phyloP scores from a whole-genome alignment of 2,113 vertebrate genomes.

The Malurus elegans region DNA sequence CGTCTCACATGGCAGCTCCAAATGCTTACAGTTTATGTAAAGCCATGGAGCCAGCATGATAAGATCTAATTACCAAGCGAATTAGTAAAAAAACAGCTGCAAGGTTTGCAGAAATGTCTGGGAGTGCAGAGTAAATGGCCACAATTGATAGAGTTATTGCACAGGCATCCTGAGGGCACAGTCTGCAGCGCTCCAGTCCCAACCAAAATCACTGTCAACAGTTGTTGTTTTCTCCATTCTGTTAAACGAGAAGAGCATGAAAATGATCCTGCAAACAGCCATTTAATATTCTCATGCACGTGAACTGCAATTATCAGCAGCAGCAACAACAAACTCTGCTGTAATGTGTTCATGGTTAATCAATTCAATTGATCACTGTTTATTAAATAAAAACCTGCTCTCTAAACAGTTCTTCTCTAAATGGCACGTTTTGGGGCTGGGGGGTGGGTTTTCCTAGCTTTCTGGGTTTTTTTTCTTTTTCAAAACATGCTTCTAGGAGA shows the following conservation, averaged over 20 bases:
- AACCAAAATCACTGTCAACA: constrained; percentile 45
- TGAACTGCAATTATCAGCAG: constrained; percentile 59
- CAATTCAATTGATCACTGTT: constrained; percentile 75
- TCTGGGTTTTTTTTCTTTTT: neutral
- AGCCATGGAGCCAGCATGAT: constrained; percentile 62
- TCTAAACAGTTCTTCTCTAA: constrained; percentile 62
- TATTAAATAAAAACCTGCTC: constrained; percentile 78
- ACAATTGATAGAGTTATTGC: constrained; percentile 58
- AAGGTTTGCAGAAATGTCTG: constrained; percentile 67
- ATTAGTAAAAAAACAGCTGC: constrained; percentile 66
- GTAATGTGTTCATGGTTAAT: constrained; percentile 71
- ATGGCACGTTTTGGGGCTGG: neutral
- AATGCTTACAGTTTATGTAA: constrained; percentile 62
- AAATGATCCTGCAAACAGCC: constrained; percentile 43
- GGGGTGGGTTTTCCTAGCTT: neutral
- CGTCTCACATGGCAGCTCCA: constrained; percentile 46
- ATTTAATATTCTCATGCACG: constrained; percentile 34
- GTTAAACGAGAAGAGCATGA: constrained; percentile 38
- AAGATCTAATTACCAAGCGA: constrained; percentile 64
- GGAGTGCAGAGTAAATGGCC: constrained; percentile 42
- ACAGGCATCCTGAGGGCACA: constrained; percentile 56
- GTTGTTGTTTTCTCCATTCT: constrained; percentile 32
- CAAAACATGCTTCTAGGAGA: constrained; percentile 7
- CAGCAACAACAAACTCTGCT: constrained; percentile 48
- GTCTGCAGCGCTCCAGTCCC: constrained; percentile 27